Conservation (phyloP, 2,888 invertebrate genomes). For the Heteromurus nitidus region DNA sequence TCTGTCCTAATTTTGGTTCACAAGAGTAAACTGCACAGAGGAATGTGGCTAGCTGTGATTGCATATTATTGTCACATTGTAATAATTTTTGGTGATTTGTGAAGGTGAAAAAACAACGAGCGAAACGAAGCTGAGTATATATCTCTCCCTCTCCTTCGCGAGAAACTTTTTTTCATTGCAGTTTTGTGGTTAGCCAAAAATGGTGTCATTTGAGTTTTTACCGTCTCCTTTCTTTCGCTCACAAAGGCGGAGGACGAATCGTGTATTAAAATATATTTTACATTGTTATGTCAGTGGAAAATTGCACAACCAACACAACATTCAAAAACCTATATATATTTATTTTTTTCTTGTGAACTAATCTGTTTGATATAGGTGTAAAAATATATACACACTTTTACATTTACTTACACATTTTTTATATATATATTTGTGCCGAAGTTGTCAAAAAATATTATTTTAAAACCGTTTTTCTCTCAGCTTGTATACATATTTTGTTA, state of each 20-base stretch:
- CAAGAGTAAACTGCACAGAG: not conserved
- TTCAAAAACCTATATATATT: no score
- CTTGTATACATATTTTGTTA: not conserved
- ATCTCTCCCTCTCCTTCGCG: constrained; percentile 20
- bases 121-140: not conserved
- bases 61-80: constrained; percentile 58
- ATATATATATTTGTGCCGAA: constrained; percentile 52
- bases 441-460: constrained; percentile 56
- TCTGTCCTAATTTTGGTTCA: constrained; percentile 51
- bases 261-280: constrained; percentile 55
- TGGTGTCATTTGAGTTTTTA: constrained; percentile 61
- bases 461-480: constrained; percentile 43
- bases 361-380: constrained; percentile 60
- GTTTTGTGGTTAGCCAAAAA: constrained; percentile 61
- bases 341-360: constrained; percentile 34
- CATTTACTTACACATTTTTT: constrained; percentile 40
- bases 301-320: constrained; percentile 37
- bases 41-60: constrained; percentile 57
- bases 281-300: constrained; percentile 60
- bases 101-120: constrained; percentile 62
- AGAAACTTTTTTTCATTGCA: constrained; percentile 11
- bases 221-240: constrained; percentile 47
- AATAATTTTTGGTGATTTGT: constrained; percentile 51
- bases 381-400: constrained; percentile 54
- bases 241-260: constrained; percentile 59